Evolutionary conservation across 2,113 vertebrate species (phyloP).

Genomic region (Numenius arquata): DNA sequence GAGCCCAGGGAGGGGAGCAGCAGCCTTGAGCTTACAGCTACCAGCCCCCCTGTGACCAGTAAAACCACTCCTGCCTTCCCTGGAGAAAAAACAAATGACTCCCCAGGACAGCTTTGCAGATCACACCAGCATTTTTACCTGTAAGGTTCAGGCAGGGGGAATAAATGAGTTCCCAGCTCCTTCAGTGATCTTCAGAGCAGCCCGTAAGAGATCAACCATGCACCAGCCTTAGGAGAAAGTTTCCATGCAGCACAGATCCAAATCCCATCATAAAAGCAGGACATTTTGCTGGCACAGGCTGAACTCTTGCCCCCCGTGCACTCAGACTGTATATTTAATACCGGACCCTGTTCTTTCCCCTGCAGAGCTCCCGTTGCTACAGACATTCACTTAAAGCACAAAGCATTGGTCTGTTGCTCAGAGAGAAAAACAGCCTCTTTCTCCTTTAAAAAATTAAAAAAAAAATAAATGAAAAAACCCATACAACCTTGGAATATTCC

Average conservation of each 20-base stretch:
- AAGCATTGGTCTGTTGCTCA: not conserved
- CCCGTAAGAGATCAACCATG: rapidly evolving
- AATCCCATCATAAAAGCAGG: not conserved
- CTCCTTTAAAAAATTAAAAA: not conserved
- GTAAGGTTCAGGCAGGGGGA: not conserved
- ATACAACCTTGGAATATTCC: not conserved
- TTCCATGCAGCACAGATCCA: not conserved
- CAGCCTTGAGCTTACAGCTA: not conserved
- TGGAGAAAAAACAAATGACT: not conserved
- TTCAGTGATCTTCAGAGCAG: not conserved
- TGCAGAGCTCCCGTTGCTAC: not conserved
- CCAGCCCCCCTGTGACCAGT: not conserved
- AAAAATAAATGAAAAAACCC: too few relatives aligned
- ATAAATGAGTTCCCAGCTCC: not conserved
- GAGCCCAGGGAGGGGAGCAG: too few relatives aligned
- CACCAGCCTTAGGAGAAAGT: not conserved
- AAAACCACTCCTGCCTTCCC: not conserved
- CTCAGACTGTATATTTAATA: not conserved
- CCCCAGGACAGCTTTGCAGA: not conserved
- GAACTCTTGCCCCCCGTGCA: rapidly evolving
- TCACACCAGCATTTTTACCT: not conserved
- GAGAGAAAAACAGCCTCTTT: not conserved
- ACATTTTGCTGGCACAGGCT: not conserved
- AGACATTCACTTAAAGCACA: not conserved
- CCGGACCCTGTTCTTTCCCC: not conserved